Base-by-base conservation (phyloP, 2,113 vertebrate species). In the Colius striatus region DNA sequence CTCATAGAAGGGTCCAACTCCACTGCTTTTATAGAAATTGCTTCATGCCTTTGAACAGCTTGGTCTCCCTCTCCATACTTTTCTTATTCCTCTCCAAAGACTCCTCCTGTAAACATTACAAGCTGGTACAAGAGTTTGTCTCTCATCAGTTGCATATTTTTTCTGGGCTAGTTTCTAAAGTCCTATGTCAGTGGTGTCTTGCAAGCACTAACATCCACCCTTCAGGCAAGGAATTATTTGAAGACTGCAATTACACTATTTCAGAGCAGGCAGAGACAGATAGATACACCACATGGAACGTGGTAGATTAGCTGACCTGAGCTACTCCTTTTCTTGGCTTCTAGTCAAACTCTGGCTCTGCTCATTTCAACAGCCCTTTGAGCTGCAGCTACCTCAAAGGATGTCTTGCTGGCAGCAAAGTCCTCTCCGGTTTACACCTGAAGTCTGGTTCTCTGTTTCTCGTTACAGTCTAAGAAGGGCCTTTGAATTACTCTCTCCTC, bases 381-480 rank as follows among this genome's bases (percentile, higher is more conserved):
- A 92, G 90, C 60, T 90, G 86, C 83, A 84, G 0, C 60, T 78
- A 25, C 76, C 94, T 96, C 90, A 96, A 97, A 97, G 86, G 79
- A 62, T 0, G 0, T 18, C 72, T 74, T 22, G 1, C 88, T 93
- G 92, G 83, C 88, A 94, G 83, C 75, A 86, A 88, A 95, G 65
- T 58, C 68, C 68, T 94, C 82, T 84, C 61, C 76, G 63, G 72
- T 85, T 86, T 81, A 79, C 55, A 73, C 89, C 63, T 77, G 90
- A 81, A 84, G 53, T 43, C 55, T 92, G 80, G 32, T n/a, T 94
- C 82, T 85, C 85, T 5, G 0, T 61, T 90, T 90, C 50, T 51
- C 30, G 16, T 67, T 63, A 60, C 45, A 80, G 72, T 12, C 51
- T 73, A n/a, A 76, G 71, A 65, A 53, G 16, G 51, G 71, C 58